Evolutionary conservation across 2,888 invertebrate species (phyloP), one percentile per base, ranked within the genome.

Genomic region (Tetropium fuscum): DNA sequence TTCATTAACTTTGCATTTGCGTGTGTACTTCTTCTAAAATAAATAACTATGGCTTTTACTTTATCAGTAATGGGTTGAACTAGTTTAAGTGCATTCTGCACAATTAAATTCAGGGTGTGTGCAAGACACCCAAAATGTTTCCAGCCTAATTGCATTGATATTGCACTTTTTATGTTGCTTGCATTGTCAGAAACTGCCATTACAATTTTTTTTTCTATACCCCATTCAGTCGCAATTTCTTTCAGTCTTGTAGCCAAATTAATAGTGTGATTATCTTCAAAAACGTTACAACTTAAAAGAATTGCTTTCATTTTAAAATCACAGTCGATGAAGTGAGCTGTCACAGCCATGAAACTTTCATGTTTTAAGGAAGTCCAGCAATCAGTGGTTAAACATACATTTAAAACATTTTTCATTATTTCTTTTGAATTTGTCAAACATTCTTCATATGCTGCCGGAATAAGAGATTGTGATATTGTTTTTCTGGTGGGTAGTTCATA

Each of bases 1-100:
- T 78, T 8, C 82, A 68, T 73, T 83, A 68, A 53, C 57, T 71
- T 61, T 30, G 18, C 58, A 41, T 34, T 69, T 49, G 51, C 49
- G 18, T 20, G 20, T 27, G 53, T 6, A 16, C 61, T 58, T 8
- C 45, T 15, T 53, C 40, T 27, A 30, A 61, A 61, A 22, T 55
- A 41, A 7, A 27, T 20, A 15, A 66, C 66, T 11, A 62, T 62
- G n/a, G 22, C 20, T 49, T 65, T 65, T 5, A 66, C 47, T 66
- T 68, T 69, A 41, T 49, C 30, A 51, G 55, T 43, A 55, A 1
- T 0, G n/a, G 15, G 6, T 7, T 30, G 20, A 7, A 7, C 30
- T 44, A 13, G 10, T 34, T 40, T 25, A 15, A 60, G 25, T 11
- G 53, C 59, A 56, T 59, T 54, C 13, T 64, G 61, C 15, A 73